Evolutionary conservation across 2,888 invertebrate genomes (phyloP), one percentile per base, ranked within the genome.

Genomic region (Icerya purchasi): DNA sequence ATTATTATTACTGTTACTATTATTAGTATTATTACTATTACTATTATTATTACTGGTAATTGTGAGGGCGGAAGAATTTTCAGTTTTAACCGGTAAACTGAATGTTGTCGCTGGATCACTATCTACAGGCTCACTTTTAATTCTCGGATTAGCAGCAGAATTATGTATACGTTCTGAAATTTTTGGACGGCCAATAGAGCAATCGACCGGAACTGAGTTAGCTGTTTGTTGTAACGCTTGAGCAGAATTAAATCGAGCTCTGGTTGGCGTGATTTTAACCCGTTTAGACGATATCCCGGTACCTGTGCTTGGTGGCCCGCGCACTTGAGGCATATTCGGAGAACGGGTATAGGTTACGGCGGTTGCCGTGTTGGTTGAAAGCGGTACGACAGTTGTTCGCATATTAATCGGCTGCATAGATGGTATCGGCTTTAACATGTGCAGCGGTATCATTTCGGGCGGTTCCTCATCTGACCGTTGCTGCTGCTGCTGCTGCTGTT

Each of bases 231-330:
- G 5, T 14, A 14, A 8, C 14, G 36, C 36, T 36, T 5, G 14
- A 8, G 5, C 8, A 14, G 36, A 5, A 36, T 14, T 14, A 14
- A 36, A 36, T 22, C 56, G 51, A 55, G 53, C 56, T 22, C 60
- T n/a, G 1, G 60, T 60, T 1, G 60, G 60, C 14, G 60, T 60
- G 49, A 60, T 60, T 53, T 60, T 60, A 1, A 60, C 60, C 14
- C 60, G 52, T 53, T 60, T 60, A 23, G 60, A 60, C 49, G 60
- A n/a, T 21, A 21, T 25, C 8, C 53, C 50, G 20, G 22, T 54
- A 19, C 21, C n/a, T 3, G 52, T 56, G 2, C 25, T 25, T 22
- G 50, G 22, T 1, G 54, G 22, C 2, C 51, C 24, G 1, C 25
- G 20, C 8, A 61, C 61, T 55, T 62, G 62, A 18, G 59, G 49